A percentile compares a stretch with the other conserved stretches of the same genome.
phyloP scores from a whole-genome alignment of 2,113 vertebrate genomes.

The Epinephelus lanceolatus region DNA sequence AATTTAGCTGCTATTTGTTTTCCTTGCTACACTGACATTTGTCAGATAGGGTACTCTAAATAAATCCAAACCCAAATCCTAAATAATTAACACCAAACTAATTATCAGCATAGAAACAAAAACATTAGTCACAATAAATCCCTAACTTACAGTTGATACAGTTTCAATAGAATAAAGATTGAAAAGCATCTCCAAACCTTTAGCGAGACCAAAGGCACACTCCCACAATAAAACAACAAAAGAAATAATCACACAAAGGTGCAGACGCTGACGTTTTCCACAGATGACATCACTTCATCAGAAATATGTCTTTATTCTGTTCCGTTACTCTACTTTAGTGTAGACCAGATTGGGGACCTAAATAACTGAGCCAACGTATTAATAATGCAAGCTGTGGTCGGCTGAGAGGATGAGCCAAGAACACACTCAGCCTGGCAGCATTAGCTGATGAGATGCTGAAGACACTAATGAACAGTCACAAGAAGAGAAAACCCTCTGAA shows the following conservation, averaged over 20 bases:
- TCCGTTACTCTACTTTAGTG: conserved; percentile 6
- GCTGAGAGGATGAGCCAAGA: conserved; percentile 22
- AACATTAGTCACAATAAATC: too few relatives aligned
- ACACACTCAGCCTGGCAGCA: background rate
- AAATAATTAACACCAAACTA: background rate
- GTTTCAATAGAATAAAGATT: background rate
- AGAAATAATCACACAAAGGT: background rate
- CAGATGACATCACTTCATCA: background rate
- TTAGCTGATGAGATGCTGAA: conserved; percentile 17
- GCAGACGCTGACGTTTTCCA: background rate
- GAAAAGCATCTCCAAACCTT: conserved; percentile 3
- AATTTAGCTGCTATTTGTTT: background rate
- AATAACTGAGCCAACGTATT: conserved; percentile 59
- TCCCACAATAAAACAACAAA: background rate
- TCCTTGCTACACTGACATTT: background rate
- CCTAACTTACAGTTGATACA: background rate
- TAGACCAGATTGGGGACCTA: conserved; percentile 60
- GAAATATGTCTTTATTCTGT: conserved; percentile 4
- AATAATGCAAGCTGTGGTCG: conserved; percentile 61
- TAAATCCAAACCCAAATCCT: background rate
- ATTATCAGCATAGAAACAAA: too few relatives aligned
- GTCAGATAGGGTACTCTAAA: background rate
- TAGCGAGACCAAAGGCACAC: background rate
- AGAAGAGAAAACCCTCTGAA: background rate
- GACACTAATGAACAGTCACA: background rate